These are phyloP conservation scores for Lichenostomus cassidix DNA, from an alignment of 2,113 vertebrate genomes.

Conservation along the genomic window DNA sequence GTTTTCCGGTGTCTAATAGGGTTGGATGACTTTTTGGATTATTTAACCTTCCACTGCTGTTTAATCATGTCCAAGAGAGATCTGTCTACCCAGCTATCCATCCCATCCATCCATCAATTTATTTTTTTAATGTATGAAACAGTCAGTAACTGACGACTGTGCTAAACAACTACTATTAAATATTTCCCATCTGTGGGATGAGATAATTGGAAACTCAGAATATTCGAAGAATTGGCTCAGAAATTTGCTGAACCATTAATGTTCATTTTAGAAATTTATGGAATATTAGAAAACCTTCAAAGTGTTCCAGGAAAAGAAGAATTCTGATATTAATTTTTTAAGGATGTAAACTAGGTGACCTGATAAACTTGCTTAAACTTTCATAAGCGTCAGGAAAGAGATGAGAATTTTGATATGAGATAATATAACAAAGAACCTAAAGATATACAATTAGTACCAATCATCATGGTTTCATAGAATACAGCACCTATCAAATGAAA, in stretches of 20 bases:
- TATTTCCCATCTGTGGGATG: background rate
- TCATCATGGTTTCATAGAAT: background rate
- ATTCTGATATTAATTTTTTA: background rate
- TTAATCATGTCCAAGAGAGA: background rate
- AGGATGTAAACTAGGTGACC: background rate
- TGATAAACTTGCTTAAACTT: constrained; percentile 1
- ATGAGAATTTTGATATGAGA: background rate
- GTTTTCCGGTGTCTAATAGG: constrained; percentile 7
- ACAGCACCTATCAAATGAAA: background rate
- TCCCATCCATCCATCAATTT: background rate
- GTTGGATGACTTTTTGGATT: constrained; percentile 47
- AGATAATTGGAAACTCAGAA: background rate
- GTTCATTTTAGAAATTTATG: constrained; percentile 29
- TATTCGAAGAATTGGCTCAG: background rate
- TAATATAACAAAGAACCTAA: background rate
- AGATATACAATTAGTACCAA: background rate
- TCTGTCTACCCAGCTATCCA: background rate
- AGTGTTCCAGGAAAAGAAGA: background rate
- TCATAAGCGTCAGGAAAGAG: background rate
- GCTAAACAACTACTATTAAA: constrained; percentile 21
- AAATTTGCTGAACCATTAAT: constrained; percentile 21
- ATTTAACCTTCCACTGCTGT: constrained; percentile 37
- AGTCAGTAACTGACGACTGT: background rate
- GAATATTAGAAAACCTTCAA: background rate
- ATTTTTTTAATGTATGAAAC: background rate